phyloP scores from a whole-genome alignment of 2,888 invertebrate species.

The Eupithecia pulchellata region DNA sequence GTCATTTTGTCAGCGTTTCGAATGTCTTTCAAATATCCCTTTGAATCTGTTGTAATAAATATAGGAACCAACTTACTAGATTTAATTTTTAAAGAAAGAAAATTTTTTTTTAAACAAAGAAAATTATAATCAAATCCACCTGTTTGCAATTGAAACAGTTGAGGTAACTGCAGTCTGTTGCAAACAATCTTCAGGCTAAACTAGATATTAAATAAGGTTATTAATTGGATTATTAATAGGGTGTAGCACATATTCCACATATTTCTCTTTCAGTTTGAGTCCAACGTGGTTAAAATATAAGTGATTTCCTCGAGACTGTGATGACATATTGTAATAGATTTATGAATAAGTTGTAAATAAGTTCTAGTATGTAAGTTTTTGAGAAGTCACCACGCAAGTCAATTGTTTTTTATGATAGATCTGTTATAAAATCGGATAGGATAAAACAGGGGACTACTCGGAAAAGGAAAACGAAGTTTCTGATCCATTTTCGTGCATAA shows the following conservation, averaged over 20 bases:
- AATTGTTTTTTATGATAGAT: not conserved
- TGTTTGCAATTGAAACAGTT: too few species aligned
- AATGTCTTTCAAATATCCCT: not conserved
- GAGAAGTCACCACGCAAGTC: not conserved
- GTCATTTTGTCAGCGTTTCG: not conserved
- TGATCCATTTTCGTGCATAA: too few species aligned
- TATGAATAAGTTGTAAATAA: conserved; percentile 11
- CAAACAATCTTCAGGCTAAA: too few species aligned
- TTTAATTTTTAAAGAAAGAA: too few species aligned
- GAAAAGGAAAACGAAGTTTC: too few species aligned
- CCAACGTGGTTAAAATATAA: conserved; percentile 66
- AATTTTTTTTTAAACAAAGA: too few species aligned
- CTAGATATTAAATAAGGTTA: too few species aligned
- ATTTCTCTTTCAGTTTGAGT: conserved; percentile 32
- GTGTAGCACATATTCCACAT: not conserved
- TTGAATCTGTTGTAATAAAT: not conserved
- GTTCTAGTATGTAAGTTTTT: not conserved
- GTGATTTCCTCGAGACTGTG: conserved; percentile 81
- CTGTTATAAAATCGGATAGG: not conserved
- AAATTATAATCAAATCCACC: too few species aligned
- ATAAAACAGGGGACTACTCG: too few species aligned
- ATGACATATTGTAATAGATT: conserved; percentile 61
- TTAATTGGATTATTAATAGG: not conserved
- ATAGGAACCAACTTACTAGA: too few species aligned
- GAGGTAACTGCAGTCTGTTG: too few species aligned